Percentiles rank a stretch among this genome's conserved stretches.
Evolutionary conservation across 2,888 invertebrate genomes (phyloP).

Genomic region (Drosophila histrio): DNA sequence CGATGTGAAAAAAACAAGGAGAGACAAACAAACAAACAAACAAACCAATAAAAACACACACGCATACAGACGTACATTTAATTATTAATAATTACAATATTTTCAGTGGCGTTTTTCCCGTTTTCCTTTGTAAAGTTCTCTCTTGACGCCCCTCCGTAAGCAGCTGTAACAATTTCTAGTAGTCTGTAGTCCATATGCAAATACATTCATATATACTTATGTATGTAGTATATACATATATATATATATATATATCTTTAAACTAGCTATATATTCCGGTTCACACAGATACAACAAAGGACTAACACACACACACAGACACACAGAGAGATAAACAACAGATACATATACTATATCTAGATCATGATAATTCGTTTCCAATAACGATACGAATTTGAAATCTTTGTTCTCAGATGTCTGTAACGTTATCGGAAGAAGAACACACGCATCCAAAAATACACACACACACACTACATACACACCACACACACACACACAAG

Average conservation of each 20-base stretch:
- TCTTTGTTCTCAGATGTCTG: constrained; percentile 72
- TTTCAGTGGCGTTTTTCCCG: constrained; percentile 54
- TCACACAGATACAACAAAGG: constrained; percentile 43
- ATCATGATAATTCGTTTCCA: constrained; percentile 20
- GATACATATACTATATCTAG: constrained; percentile 16
- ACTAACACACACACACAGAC: constrained; percentile 21
- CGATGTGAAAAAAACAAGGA: constrained; percentile 35
- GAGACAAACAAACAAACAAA: constrained; percentile 34
- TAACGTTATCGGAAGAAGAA: constrained; percentile 64
- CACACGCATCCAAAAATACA: constrained; percentile 31
- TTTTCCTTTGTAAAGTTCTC: constrained; percentile 58
- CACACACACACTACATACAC: constrained; percentile 13
- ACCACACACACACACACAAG: constrained; percentile 30
- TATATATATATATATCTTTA: constrained; percentile 61
- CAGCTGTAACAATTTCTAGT: constrained; percentile 61
- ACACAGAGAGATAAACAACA: constrained; percentile 1
- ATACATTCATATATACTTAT: constrained; percentile 70
- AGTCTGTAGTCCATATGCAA: constrained; percentile 72
- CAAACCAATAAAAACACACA: constrained; percentile 25
- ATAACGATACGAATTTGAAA: constrained; percentile 56
- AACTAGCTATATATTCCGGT: constrained; percentile 74
- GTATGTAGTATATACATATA: constrained; percentile 56
- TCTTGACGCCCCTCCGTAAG: constrained; percentile 40
- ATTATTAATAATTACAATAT: constrained; percentile 38
- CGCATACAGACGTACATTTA: constrained; percentile 15